Evolutionary conservation across 2,113 vertebrate genomes (phyloP), one percentile per base, ranked within the genome.

Genomic region (Sarotherodon lohbergeri): DNA sequence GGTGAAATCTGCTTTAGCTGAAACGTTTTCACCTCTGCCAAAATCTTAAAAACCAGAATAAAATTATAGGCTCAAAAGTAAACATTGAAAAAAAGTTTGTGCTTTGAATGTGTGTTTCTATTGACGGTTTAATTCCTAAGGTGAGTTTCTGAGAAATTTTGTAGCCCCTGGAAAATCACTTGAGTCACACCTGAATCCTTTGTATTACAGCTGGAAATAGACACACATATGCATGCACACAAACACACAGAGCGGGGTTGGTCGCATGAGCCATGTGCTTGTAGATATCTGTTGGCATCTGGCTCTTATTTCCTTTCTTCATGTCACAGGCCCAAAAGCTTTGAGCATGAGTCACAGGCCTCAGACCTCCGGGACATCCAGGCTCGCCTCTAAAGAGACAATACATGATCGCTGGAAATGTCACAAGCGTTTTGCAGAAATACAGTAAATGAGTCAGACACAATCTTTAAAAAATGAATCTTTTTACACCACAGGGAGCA

Each of bases 251-350:
- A 87, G 80, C 78, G 8, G 63, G 66, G 84, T 89, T 46, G 88
- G 90, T 95, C 78, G 91, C 81, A 90, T 93, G 92, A 91, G 93
- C 92, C 95, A 94, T 95, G 93, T 95, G 96, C 94, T 95, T 92
- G 88, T 92, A 94, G 93, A 94, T 95, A 93, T 96, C 95, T 95
- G 90, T 96, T 93, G 89, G 95, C 96, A 97, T 97, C 95, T 97
- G 96, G 95, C 93, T 94, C 94, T 93, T 94, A 97, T 97, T 97
- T 96, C 95, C 95, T 96, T 94, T 94, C 90, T 90, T 87, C 86
- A 61, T 94, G 92, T 95, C 93, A 90, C 94, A 93, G 87, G 89
- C 92, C 84, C 91, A 94, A 88, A 95, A 86, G 94, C 92, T 95
- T 95, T 87, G 22, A 93, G 94, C 92, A 93, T 96, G 96, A 96